Evolutionary conservation across 1,140 invertebrate species (phyloP), one percentile per base, ranked within the genome.

Genomic region (Cepaea nemoralis): DNA sequence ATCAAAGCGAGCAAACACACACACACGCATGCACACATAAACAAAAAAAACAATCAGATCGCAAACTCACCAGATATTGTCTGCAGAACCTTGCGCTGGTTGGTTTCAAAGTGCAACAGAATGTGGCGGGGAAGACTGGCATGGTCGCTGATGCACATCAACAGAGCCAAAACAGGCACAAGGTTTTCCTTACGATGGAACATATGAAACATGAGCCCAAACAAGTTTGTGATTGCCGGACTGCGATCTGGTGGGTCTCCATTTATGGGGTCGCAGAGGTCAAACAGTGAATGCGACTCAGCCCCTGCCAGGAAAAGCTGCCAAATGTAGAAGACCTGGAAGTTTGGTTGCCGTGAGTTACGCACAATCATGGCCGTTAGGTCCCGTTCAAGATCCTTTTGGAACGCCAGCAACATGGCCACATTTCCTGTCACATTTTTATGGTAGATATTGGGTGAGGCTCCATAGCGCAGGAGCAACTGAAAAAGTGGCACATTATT

Each of bases 361-460:
- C 74, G 45, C 19, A 77, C 50, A 69, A 67, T 37, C 39, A 63
- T 76, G 14, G 81, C 70, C 24, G 74, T 78, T 22, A 82, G 55
- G 12, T 74, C 39, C n/a, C 78, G 67, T 27, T 48, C 79, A 19
- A 87, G 59, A 67, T 88, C 87, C 42, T 84, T 85, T 48, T 80
- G 63, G 24, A 86, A 75, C 14, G 87, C 87, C 31, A 86, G 71
- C 27, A 87, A 69, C 67, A 88, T 83, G 14, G 86, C 74, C 3
- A 88, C 42, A 79, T 90, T 89, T 0, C 86, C 86, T 1, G 69
- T 66, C 59, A 85, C 74, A 55, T 81, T 80, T 33, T 85, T 80
- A 81, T 86, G 83, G 66, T 88, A 88, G 16, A 89, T 83, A 78
- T 88, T 88, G 0, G 86, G 82, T 12, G 80, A 79, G 27, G 85